phyloP scores from a whole-genome alignment of 2,113 vertebrate species.

The Cyphomyrus plagiostoma region DNA sequence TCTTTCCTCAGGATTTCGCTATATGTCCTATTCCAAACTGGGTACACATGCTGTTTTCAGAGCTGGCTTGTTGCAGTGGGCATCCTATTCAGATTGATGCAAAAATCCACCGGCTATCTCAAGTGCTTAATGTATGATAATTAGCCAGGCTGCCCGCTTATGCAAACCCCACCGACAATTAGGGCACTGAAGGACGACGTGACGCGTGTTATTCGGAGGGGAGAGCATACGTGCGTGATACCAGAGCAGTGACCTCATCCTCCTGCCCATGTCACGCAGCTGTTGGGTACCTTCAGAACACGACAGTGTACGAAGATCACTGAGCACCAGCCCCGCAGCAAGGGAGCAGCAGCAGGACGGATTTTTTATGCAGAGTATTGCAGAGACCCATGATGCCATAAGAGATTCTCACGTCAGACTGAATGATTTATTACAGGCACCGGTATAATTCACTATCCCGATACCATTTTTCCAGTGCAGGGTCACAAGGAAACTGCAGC shows the following conservation, averaged over 20 bases:
- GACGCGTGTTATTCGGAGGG: constrained; percentile 9
- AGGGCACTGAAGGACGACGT: constrained; percentile 6
- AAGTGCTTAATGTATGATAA: constrained; percentile 12
- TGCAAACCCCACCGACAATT: constrained; percentile 6
- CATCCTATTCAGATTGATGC: neutral
- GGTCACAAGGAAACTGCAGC: neutral
- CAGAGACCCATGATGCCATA: neutral
- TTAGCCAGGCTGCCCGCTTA: neutral
- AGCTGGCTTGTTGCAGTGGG: neutral
- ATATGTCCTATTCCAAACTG: neutral
- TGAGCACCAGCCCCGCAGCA: neutral
- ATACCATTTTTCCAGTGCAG: neutral
- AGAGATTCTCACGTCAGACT: neutral
- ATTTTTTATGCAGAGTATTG: neutral
- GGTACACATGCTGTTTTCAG: neutral
- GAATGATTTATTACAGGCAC: neutral
- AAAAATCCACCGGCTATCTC: neutral
- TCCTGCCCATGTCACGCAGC: neutral
- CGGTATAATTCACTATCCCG: neutral
- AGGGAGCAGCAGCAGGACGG: neutral
- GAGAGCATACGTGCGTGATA: neutral
- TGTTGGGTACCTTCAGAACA: constrained; percentile 1
- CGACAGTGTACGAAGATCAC: neutral
- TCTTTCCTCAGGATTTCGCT: neutral
- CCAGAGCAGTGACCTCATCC: constrained; percentile 8